Evolutionary conservation across 2,888 invertebrate species (phyloP), one percentile per base, ranked within the genome.

Genomic region (Nasonia oneida): DNA sequence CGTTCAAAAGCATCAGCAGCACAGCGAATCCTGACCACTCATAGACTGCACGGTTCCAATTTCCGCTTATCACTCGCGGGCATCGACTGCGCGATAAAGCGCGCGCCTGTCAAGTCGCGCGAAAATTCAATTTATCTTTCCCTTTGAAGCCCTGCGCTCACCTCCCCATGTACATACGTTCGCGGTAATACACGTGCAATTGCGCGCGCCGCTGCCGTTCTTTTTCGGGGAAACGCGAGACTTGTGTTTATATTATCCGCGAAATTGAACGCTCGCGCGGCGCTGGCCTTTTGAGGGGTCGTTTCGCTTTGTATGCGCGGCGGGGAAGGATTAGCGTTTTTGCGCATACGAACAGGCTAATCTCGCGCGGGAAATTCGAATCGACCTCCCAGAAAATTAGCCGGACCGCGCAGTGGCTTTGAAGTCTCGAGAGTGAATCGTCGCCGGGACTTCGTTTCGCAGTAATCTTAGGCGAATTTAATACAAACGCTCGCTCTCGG

Each of bases 91-190:
- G 80, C 42, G 73, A 83, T 87, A 80, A 76, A 78, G 78, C 23
- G 12, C 29, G 39, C 57, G 57, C 23, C 57, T 61, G 61, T n/a
- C 39, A 73, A 75, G 84, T 80, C 88, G 89, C 88, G 88, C 88
- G 88, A 89, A 89, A 89, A 89, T 89, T 89, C 88, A 89, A 89
- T 89, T 89, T 89, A 87, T 89, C 89, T 87, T 88, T 86, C 87
- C 88, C 89, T 89, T 89, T 89, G 89, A 89, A 87, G 88, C 87
- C 81, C 14, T 39, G 5, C 61, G 42, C 1, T 5, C 1, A 1
- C 23, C 23, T 61, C 64, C 61, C 23, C 15, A 33, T n/a, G 8
- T 64, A 61, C 23, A 61, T 64, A 10, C 2, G n/a, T 37, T n/a
- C 39, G 39, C 47, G 23, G 23, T 39, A 33, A 42, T 6, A 5